Evolutionary conservation across 2,797 vertebrate genomes (phyloP).

Genomic region (Florisuga fusca): DNA sequence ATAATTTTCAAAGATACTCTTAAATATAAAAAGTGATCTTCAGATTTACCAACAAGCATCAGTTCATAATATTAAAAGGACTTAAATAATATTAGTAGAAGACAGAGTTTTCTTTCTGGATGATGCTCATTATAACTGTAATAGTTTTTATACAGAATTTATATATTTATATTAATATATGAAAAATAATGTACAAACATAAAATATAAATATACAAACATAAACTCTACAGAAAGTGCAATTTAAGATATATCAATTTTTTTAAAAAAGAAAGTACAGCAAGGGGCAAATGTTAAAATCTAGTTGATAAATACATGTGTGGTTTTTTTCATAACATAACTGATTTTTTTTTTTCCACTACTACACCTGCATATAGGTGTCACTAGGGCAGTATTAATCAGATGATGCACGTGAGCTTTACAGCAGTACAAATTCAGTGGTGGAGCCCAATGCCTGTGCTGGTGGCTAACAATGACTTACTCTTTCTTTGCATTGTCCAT

Average conservation of each 20-base stretch:
- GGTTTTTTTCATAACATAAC: not conserved
- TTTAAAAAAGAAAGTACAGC: not conserved
- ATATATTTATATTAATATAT: not conserved
- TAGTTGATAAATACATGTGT: not conserved
- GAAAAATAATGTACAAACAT: not conserved
- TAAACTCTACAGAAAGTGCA: not conserved
- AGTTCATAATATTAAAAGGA: not conserved
- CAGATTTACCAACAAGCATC: not conserved
- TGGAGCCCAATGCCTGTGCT: not conserved
- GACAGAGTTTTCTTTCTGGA: not conserved
- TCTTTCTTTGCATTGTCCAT: not conserved
- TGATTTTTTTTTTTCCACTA: accelerated
- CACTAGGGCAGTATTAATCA: not conserved
- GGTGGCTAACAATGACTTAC: not conserved
- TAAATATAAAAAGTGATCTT: not conserved
- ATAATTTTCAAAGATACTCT: not conserved
- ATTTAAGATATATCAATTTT: not conserved
- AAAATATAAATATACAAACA: not conserved
- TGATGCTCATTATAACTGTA: not conserved
- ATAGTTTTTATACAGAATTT: not conserved
- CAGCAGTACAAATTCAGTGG: not conserved
- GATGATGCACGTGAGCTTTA: not conserved
- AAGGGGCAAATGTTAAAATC: not conserved
- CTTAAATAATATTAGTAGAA: not conserved
- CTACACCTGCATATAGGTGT: not conserved